Percentiles rank a stretch among this genome's conserved stretches.
Conservation (phyloP, 2,797 vertebrate genomes). For the Podargus strigoides region DNA sequence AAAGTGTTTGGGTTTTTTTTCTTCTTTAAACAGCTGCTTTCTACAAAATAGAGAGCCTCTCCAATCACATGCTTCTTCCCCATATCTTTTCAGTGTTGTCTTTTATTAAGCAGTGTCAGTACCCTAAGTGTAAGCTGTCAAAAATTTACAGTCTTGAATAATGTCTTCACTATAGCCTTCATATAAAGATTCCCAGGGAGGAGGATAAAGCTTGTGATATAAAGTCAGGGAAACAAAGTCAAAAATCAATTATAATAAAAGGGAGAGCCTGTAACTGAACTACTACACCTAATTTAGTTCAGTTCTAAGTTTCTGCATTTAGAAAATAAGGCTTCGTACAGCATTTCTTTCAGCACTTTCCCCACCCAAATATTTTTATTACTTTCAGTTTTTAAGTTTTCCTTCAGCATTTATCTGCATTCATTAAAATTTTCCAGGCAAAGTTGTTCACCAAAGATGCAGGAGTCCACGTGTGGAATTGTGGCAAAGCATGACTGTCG, state of each 20-base stretch:
- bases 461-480: not conserved
- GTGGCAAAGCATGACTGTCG: not conserved
- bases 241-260: not conserved
- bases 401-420: not conserved
- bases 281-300: not conserved
- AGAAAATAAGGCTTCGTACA: not conserved
- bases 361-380: not conserved
- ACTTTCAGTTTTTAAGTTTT: not conserved
- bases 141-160: not conserved
- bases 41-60: not conserved
- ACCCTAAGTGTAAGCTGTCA: not conserved
- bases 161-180: not conserved
- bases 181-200: not conserved
- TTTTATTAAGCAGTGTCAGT: not conserved
- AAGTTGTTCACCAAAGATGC: not conserved
- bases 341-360: not conserved
- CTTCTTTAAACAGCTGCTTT: not conserved
- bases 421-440: not conserved
- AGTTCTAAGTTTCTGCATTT: not conserved
- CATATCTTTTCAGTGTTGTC: not conserved
- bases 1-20: not conserved
- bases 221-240: not conserved
- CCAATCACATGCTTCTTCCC: not conserved
- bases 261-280: not conserved
- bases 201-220: not conserved